Evolutionary conservation across 2,888 invertebrate species (phyloP).

Genomic region (Meganola albula): DNA sequence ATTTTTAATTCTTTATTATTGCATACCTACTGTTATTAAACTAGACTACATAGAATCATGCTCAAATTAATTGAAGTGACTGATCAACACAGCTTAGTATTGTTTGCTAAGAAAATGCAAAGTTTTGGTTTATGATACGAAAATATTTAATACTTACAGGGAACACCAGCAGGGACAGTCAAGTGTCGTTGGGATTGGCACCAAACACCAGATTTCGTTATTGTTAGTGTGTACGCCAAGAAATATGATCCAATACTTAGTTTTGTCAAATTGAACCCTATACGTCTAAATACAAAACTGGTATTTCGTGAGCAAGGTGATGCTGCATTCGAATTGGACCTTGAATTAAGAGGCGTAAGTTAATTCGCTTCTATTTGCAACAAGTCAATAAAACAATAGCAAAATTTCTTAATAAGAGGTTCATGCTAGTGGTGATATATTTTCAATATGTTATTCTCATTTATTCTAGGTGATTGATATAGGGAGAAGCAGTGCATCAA

Average conservation of each 20-base stretch:
- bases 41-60: too few species aligned
- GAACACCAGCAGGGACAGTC: slow-evolving; percentile 70
- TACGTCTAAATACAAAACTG: slow-evolving; percentile 85
- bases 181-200: slow-evolving; percentile 96
- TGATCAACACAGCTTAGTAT: too few species aligned
- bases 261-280: slow-evolving; percentile 88
- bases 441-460: neutral
- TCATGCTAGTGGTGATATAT: too few species aligned
- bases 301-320: slow-evolving; percentile 87
- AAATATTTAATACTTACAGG: slow-evolving; percentile 43
- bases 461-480: slow-evolving; percentile 85
- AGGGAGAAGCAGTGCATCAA: slow-evolving; percentile 82
- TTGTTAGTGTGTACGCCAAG: slow-evolving; percentile 94
- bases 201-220: slow-evolving; percentile 91
- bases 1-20: too few species aligned
- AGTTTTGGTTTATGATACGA: too few species aligned
- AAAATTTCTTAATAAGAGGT: too few species aligned
- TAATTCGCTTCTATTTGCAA: too few species aligned
- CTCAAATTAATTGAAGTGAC: too few species aligned
- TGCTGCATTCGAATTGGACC: slow-evolving; percentile 83
- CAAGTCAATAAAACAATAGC: too few species aligned
- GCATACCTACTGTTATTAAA: too few species aligned
- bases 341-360: slow-evolving; percentile 89
- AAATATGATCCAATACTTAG: slow-evolving; percentile 88
- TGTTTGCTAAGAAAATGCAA: too few species aligned